Percentiles rank a stretch among this genome's conserved stretches.
Evolutionary conservation across 2,888 invertebrate genomes (phyloP).

Genomic region (Poecilobothrus nobilitatus): DNA sequence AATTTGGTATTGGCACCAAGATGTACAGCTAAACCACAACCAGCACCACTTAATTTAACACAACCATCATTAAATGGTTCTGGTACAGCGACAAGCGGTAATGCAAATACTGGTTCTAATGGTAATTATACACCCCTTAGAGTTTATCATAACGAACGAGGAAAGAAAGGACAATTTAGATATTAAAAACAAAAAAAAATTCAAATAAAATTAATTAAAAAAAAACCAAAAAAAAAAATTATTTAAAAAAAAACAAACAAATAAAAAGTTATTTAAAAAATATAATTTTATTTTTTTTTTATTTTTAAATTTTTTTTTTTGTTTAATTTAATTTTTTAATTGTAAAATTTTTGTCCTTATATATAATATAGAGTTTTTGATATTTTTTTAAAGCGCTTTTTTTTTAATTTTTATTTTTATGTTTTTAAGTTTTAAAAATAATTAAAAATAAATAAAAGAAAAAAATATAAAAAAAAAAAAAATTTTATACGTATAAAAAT

Average conservation of each 20-base stretch:
- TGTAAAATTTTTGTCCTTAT: neutral
- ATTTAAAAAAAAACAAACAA: neutral
- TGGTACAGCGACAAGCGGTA: conserved; percentile 41
- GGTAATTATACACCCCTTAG: conserved; percentile 70
- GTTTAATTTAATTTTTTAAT: neutral
- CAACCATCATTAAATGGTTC: conserved; percentile 19
- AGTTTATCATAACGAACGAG: conserved; percentile 73
- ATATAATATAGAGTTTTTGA: neutral
- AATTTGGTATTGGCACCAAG: conserved; percentile 66
- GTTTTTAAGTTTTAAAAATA: neutral
- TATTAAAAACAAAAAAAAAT: conserved; percentile 48
- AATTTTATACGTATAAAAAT: too few species aligned
- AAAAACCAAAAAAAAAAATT: neutral
- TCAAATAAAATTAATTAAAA: neutral
- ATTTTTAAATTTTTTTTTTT: neutral
- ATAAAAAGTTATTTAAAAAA: neutral
- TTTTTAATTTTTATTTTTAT: neutral
- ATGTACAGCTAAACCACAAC: conserved; percentile 59
- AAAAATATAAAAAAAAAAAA: neutral
- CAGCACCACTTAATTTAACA: conserved; percentile 47
- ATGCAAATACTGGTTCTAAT: conserved; percentile 44
- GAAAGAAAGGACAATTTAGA: conserved; percentile 72
- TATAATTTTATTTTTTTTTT: neutral
- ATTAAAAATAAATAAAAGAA: neutral
- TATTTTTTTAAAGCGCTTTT: neutral